A percentile compares a stretch with the other conserved stretches of the same genome.
These are phyloP conservation scores for Eupithecia vulgata DNA, from an alignment of 2,888 invertebrate species.

Conservation along the genomic window DNA sequence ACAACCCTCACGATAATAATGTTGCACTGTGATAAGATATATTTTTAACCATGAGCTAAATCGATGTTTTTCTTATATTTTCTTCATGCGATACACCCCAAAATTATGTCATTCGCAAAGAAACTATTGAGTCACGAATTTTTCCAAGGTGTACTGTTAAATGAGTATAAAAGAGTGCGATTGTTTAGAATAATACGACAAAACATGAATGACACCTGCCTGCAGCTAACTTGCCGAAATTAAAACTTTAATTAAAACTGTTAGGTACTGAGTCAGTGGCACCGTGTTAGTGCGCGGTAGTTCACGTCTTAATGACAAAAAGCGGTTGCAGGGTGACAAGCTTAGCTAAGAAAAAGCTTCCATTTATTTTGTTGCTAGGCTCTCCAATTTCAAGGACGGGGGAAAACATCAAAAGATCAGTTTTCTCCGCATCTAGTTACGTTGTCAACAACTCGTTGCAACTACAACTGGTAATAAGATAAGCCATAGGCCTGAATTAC, in stretches of 20 bases:
- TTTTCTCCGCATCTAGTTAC: constrained; percentile 27
- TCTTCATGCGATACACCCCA: background rate
- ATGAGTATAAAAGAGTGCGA: background rate
- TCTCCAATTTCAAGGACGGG: constrained; percentile 41
- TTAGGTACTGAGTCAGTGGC: background rate
- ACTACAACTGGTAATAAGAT: background rate
- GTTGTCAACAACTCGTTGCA: background rate
- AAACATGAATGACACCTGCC: background rate
- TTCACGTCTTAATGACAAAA: constrained; percentile 26
- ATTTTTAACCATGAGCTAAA: no score
- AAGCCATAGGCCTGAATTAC: no score
- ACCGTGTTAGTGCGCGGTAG: background rate
- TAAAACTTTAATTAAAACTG: background rate
- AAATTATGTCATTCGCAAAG: background rate
- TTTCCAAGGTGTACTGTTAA: background rate
- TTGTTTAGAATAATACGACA: background rate
- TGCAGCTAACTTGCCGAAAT: background rate
- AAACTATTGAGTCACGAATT: no score
- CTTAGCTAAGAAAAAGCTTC: constrained; percentile 12
- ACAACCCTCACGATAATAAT: background rate
- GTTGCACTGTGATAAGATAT: no score
- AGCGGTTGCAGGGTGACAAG: constrained; percentile 31
- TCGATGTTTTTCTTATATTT: background rate
- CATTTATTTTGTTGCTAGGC: constrained; percentile 15
- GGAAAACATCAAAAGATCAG: constrained; percentile 48